Percentiles rank a stretch among this genome's conserved stretches.
These are phyloP conservation scores for Notiomystis cincta DNA, from an alignment of 2,113 vertebrate genomes.

Conservation along the genomic window DNA sequence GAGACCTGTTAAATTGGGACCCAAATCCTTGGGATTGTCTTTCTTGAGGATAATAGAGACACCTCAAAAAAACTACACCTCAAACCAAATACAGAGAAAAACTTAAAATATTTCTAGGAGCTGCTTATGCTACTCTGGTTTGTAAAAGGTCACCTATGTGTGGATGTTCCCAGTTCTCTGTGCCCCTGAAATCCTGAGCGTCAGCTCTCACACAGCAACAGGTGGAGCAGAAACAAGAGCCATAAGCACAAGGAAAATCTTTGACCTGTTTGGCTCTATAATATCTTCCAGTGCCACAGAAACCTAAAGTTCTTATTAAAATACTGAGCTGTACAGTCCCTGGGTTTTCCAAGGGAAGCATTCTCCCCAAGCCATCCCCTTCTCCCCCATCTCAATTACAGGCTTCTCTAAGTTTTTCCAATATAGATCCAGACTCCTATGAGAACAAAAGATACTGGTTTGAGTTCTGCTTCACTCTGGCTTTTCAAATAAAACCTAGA, in stretches of 20 bases:
- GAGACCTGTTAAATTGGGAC: not conserved
- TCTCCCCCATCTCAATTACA: not conserved
- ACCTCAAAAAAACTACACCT: fast-evolving
- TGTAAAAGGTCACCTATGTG: not conserved
- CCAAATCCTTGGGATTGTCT: not conserved
- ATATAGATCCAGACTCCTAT: not conserved
- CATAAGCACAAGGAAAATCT: not conserved
- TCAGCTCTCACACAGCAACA: not conserved
- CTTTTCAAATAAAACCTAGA: not conserved
- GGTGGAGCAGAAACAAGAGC: not conserved
- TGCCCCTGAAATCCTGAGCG: not conserved
- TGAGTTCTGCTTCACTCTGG: not conserved
- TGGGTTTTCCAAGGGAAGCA: not conserved
- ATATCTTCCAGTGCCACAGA: not conserved
- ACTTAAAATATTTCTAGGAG: not conserved
- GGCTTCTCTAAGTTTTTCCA: not conserved
- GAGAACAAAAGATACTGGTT: not conserved
- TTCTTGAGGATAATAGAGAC: not conserved
- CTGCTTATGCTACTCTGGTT: not conserved
- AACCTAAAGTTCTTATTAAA: not conserved
- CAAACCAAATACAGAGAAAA: not conserved
- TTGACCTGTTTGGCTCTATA: not conserved
- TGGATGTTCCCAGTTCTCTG: not conserved
- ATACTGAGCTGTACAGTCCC: not conserved
- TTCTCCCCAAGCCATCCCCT: not conserved